These are phyloP conservation scores for Microcebus murinus DNA, from an alignment of 2,113 vertebrate genomes.

Conservation along the genomic window DNA sequence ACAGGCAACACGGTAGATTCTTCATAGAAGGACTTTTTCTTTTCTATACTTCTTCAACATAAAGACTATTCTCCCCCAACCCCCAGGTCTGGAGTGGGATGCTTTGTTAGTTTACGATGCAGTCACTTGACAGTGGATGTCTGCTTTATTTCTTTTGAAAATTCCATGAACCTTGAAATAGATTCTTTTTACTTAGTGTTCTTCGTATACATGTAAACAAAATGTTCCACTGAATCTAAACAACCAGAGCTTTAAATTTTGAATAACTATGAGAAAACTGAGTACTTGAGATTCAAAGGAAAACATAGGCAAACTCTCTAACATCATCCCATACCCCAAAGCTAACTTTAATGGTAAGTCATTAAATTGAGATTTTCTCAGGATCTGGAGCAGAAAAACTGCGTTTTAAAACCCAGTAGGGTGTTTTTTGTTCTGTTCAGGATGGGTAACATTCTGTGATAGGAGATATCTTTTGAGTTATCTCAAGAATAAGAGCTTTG, in stretches of 20 bases:
- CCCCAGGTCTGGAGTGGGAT: neutral
- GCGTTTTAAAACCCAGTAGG: neutral
- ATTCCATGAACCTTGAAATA: slow-evolving; percentile 72
- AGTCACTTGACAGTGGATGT: slow-evolving; percentile 9
- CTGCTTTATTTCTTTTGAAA: slow-evolving; percentile 70
- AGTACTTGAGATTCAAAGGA: slow-evolving; percentile 54
- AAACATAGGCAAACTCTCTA: slow-evolving; percentile 23
- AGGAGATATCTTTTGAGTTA: slow-evolving; percentile 2
- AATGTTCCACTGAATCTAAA: slow-evolving; percentile 81
- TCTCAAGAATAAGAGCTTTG: neutral
- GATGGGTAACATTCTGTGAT: neutral
- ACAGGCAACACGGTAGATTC: neutral
- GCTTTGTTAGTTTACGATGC: slow-evolving; percentile 18
- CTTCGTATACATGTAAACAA: slow-evolving; percentile 78
- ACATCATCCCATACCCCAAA: slow-evolving; percentile 29
- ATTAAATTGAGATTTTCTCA: slow-evolving; percentile 70
- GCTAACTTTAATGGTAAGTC: slow-evolving; percentile 59
- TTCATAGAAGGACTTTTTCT: neutral
- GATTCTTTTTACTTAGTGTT: slow-evolving; percentile 76
- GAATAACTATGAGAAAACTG: slow-evolving; percentile 79
- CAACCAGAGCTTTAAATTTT: slow-evolving; percentile 73
- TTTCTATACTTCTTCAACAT: neutral
- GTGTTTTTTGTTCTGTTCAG: neutral
- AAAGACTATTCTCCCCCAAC: neutral
- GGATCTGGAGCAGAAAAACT: slow-evolving; percentile 49